Evolutionary conservation across 2,113 vertebrate species (phyloP).

Genomic region (Dicentrarchus labrax): DNA sequence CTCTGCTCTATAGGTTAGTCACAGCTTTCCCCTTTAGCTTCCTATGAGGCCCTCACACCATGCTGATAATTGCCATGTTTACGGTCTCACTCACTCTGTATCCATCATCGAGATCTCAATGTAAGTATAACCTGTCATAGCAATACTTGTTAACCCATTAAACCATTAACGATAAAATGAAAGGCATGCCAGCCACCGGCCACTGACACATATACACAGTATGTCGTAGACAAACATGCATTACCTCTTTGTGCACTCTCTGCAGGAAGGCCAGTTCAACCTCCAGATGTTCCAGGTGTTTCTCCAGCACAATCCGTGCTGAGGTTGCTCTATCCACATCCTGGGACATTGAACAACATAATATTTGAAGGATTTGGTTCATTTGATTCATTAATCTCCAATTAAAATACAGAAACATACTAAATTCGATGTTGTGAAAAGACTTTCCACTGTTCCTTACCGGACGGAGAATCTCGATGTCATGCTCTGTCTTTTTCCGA

Average conservation of each 20-base stretch:
- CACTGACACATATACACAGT: not conserved
- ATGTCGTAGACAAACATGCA: not conserved
- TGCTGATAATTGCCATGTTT: slow-evolving; percentile 28
- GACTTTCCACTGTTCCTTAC: slow-evolving; percentile 59
- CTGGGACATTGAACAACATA: slow-evolving; percentile 48
- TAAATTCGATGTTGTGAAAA: not conserved
- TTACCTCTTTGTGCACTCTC: slow-evolving; percentile 86
- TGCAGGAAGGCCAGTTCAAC: slow-evolving; percentile 80
- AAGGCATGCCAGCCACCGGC: not conserved
- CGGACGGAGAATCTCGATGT: slow-evolving; percentile 83
- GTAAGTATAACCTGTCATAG: slow-evolving; percentile 15
- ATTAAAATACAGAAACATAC: not conserved
- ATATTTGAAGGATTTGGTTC: not conserved
- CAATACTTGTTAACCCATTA: slow-evolving; percentile 35
- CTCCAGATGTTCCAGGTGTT: slow-evolving; percentile 82
- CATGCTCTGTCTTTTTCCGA: slow-evolving; percentile 81
- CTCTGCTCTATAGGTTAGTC: not conserved
- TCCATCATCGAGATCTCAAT: not conserved
- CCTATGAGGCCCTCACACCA: slow-evolving; percentile 28
- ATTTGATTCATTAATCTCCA: no score
- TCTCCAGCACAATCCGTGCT: slow-evolving; percentile 77
- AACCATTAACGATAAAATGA: slow-evolving; percentile 36
- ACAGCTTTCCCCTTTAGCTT: not conserved
- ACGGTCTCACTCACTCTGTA: slow-evolving; percentile 1
- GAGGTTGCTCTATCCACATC: slow-evolving; percentile 80